These are phyloP conservation scores for Rotaria sp. DNA, from an alignment of 2,888 invertebrate genomes.

Conservation along the genomic window DNA sequence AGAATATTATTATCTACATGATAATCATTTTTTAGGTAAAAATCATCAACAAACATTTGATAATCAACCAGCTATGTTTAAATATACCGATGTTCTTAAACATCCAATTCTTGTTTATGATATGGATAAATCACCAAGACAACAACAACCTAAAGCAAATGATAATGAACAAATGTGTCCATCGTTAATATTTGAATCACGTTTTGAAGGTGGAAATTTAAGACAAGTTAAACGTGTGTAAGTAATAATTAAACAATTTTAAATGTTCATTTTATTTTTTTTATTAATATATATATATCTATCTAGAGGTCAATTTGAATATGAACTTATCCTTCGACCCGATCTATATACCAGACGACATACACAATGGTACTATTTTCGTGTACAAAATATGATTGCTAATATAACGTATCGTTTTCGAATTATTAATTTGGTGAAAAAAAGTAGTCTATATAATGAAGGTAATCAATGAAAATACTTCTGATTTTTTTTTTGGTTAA, in stretches of 20 bases:
- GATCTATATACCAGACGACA: slow-evolving; percentile 63
- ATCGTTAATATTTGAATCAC: slow-evolving; percentile 69
- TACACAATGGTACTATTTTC: slow-evolving; percentile 92
- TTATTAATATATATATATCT: not conserved
- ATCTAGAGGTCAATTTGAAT: slow-evolving; percentile 63
- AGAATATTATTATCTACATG: not conserved
- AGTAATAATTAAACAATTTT: slow-evolving; percentile 52
- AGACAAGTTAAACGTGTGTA: slow-evolving; percentile 62
- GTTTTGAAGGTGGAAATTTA: slow-evolving; percentile 86
- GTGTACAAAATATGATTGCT: slow-evolving; percentile 74
- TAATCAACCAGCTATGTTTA: slow-evolving; percentile 46
- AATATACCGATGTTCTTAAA: slow-evolving; percentile 48
- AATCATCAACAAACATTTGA: slow-evolving; percentile 45
- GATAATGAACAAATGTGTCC: slow-evolving; percentile 50
- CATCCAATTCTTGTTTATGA: slow-evolving; percentile 51
- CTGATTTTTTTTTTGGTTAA: not conserved
- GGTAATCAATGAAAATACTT: slow-evolving; percentile 59
- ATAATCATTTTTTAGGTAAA: not conserved
- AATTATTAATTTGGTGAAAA: slow-evolving; percentile 55
- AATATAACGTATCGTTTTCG: slow-evolving; percentile 70
- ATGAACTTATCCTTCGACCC: slow-evolving; percentile 78
- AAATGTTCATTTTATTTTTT: slow-evolving; percentile 42
- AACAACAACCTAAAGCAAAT: slow-evolving; percentile 45
- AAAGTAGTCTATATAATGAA: slow-evolving; percentile 81
- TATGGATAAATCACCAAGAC: slow-evolving; percentile 49